Evolutionary conservation across 2,888 invertebrate species (phyloP).

Genomic region (Nymphalis polychloros): DNA sequence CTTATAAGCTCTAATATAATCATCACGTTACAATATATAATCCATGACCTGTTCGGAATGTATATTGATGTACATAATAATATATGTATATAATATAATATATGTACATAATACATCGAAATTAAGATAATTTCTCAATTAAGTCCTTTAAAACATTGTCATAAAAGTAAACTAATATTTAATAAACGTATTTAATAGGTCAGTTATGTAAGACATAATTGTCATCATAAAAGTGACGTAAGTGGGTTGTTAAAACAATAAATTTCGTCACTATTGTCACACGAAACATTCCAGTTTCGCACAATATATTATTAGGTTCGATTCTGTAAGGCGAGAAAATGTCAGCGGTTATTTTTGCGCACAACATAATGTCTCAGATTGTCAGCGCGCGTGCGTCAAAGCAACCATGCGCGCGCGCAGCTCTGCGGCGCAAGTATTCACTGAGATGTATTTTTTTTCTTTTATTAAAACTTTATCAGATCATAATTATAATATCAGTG

Average conservation of each 20-base stretch:
- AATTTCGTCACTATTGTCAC: constrained; percentile 15
- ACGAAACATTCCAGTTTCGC: constrained; percentile 17
- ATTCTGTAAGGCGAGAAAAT: constrained; percentile 57
- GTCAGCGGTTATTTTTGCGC: constrained; percentile 70
- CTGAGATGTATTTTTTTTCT: background rate
- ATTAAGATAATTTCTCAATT: no score
- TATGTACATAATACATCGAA: no score
- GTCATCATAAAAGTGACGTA: background rate
- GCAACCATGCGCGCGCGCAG: constrained; percentile 1
- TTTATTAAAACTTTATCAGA: background rate
- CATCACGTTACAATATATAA: no score
- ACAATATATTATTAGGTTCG: constrained; percentile 37
- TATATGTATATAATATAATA: no score
- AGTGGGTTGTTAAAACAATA: background rate
- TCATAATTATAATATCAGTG: background rate
- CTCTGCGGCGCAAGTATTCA: background rate
- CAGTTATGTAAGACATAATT: background rate
- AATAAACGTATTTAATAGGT: background rate
- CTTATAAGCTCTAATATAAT: no score
- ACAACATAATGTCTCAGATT: constrained; percentile 46
- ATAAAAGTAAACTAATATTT: background rate
- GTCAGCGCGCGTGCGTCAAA: constrained; percentile 46
- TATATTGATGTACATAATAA: no score
- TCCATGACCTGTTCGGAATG: no score
- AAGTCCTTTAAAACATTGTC: no score